Base-by-base conservation (phyloP, 2,797 vertebrate genomes). In the Myotis pilosus region DNA sequence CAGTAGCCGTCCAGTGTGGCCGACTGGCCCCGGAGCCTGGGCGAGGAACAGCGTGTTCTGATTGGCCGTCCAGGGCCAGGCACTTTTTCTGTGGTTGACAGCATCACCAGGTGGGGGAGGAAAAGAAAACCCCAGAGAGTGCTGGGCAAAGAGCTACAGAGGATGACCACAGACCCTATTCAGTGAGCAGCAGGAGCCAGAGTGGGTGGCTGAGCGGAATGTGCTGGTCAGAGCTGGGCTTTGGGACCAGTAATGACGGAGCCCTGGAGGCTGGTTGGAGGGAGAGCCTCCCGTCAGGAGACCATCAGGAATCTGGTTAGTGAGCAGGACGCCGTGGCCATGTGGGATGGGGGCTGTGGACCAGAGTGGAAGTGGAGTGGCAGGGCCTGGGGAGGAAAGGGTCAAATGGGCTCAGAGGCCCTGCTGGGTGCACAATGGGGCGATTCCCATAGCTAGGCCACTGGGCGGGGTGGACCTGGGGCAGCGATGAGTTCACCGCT, bases 401-500 rank as follows among this genome's bases (percentile, higher is more conserved):
- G 53, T 85, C 44, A 22, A 0, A 44, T 4, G 20, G 30, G 33
- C 69, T 57, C 41, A 25, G 83, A 87, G 53, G 16, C 49, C 87
- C 64, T 0, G 1, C 55, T 16, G 25, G 55, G 44, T 80, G 57
- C 74, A 66, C 30, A 1, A 49, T 1, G 55, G 47, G 55, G 64
- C 20, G 0, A 8, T 53, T 28, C 25, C 38, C 78, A 4, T n/a
- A 0, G 5, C 19, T 22, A 41, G 81, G 78, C 22, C 0, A 0
- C 0, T 1, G 75, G 72, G 76, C 0, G 15, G 69, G 60, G 53
- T 53, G 53, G 80, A 62, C 79, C 92, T 23, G 6, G 66, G 91
- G 93, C 72, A 36, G 49, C 0, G 60, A 72, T 91, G 96, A 90
- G 89, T 92, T 96, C 95, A 93, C 1, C 1, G 81, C 53, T 92